Evolutionary conservation across 2,113 vertebrate genomes (phyloP).

Genomic region (Brevimyrus niger): DNA sequence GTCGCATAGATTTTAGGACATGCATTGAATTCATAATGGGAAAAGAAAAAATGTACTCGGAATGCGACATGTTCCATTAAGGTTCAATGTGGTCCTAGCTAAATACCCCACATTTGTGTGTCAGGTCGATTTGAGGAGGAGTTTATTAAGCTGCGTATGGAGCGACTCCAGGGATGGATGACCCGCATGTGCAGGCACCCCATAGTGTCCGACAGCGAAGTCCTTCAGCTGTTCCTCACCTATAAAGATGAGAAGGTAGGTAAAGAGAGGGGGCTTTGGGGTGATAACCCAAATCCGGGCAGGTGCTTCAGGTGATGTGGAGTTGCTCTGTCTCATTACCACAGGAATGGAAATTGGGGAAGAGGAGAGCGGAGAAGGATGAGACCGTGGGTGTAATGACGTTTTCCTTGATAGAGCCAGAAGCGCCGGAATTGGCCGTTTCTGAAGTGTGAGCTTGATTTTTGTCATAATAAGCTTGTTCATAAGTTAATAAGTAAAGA

Average conservation of each 20-base stretch:
- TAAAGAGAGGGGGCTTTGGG: background rate
- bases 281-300: background rate
- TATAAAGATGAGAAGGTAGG: conserved; percentile 94
- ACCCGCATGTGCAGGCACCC: conserved; percentile 92
- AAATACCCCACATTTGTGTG: background rate
- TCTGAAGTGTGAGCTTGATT: conserved; percentile 76
- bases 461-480: background rate
- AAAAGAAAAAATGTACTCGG: background rate
- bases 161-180: conserved; percentile 92
- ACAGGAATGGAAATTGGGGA: conserved; percentile 94
- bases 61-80: background rate
- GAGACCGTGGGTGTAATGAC: conserved; percentile 89
- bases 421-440: conserved; percentile 77
- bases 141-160: conserved; percentile 98
- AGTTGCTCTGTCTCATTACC: background rate
- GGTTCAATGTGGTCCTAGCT: background rate
- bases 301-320: background rate
- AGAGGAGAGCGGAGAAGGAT: conserved; percentile 96
- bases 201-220: conserved; percentile 80
- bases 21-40: background rate
- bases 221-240: conserved; percentile 91
- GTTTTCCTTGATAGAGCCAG: conserved; percentile 91
- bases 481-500: background rate
- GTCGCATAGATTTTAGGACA: background rate
- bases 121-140: conserved; percentile 94